These are phyloP conservation scores for Peucedramus taeniatus DNA, from an alignment of 2,113 vertebrate genomes.

Conservation along the genomic window DNA sequence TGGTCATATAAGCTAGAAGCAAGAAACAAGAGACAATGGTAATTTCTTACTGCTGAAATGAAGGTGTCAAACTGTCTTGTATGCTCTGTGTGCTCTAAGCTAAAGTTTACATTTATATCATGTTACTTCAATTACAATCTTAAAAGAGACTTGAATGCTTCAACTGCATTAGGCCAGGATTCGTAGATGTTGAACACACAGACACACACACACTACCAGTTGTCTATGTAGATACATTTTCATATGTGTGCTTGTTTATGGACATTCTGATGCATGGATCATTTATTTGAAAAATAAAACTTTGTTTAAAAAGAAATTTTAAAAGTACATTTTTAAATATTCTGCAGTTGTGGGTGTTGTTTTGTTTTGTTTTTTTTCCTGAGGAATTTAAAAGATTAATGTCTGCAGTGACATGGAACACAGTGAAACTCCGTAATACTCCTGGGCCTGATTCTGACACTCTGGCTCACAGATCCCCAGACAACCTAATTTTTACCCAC, in stretches of 20 bases:
- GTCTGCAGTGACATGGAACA: not conserved
- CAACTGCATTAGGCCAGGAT: not conserved
- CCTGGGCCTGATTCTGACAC: not conserved
- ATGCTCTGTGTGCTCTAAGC: constrained; percentile 50
- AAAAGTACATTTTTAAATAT: not conserved
- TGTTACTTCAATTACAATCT: constrained; percentile 59
- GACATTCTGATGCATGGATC: not conserved
- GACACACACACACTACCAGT: not conserved
- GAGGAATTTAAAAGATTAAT: not conserved
- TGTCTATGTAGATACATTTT: not conserved
- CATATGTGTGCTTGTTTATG: not conserved
- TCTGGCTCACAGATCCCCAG: not conserved
- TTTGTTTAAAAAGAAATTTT: not conserved
- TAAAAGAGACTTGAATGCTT: constrained; percentile 46
- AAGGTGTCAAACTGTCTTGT: constrained; percentile 66
- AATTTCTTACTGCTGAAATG: constrained; percentile 68
- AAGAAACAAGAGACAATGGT: constrained; percentile 66
- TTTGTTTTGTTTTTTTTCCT: not conserved
- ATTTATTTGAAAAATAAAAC: not conserved
- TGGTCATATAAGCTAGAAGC: constrained; percentile 72
- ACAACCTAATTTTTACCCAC: not conserved
- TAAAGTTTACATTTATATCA: constrained; percentile 67
- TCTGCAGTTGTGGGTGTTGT: not conserved
- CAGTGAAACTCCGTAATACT: not conserved
- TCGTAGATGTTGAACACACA: not conserved